Percentiles rank a stretch among this genome's conserved stretches.
These are phyloP conservation scores for Drosophila pseudoobscura DNA, from an alignment of 1,140 invertebrate species.

Conservation along the genomic window DNA sequence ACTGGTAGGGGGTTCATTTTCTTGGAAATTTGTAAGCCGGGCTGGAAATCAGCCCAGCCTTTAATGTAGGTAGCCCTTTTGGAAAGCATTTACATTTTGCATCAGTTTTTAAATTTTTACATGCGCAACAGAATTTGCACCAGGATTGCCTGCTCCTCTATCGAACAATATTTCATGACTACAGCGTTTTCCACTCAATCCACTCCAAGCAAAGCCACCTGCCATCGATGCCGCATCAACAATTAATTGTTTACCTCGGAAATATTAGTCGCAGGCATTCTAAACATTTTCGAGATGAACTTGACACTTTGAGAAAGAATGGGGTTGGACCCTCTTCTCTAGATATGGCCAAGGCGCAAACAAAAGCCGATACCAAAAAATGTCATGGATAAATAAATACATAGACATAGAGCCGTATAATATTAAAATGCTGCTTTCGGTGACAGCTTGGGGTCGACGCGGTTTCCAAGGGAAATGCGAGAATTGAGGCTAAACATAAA, in stretches of 20 bases:
- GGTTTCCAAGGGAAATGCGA: constrained; percentile 34
- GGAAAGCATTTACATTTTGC: no score
- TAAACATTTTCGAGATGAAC: constrained; percentile 40
- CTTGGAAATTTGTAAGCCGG: no score
- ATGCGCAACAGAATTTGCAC: no score
- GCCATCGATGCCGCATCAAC: not conserved
- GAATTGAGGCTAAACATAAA: not conserved
- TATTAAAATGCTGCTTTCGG: constrained; percentile 40
- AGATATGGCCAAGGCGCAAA: not conserved
- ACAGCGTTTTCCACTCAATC: no score
- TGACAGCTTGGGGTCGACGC: constrained; percentile 40
- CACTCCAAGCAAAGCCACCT: not conserved
- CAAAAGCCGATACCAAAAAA: constrained; percentile 44
- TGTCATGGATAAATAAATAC: constrained; percentile 51
- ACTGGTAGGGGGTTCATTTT: no score
- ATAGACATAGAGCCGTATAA: no score
- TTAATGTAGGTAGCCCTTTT: no score
- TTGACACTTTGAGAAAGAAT: constrained; percentile 38
- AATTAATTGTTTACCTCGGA: constrained; percentile 3
- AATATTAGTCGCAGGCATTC: constrained; percentile 35
- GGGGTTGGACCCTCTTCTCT: constrained; percentile 13
- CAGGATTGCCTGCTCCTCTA: no score
- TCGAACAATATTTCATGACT: no score
- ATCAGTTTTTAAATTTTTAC: no score
- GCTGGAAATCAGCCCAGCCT: no score